These are phyloP conservation scores for Seira ritae DNA, from an alignment of 2,888 invertebrate species.

Conservation along the genomic window DNA sequence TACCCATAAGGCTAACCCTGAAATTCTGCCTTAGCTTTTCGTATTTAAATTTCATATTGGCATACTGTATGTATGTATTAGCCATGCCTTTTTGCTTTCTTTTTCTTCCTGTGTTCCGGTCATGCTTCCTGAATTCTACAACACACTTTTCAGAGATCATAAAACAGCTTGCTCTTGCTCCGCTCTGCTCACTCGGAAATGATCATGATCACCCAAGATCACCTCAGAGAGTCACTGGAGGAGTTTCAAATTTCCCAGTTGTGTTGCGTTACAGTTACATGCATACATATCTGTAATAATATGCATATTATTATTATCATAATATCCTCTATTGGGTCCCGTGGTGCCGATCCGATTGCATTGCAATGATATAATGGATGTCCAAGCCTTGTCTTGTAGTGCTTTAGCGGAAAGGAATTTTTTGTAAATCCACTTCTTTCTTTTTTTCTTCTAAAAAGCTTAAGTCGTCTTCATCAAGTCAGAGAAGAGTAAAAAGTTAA, in stretches of 20 bases:
- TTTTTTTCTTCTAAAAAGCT: too few relatives aligned
- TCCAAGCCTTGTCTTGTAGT: too few relatives aligned
- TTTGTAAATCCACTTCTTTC: background rate
- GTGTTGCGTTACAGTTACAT: too few relatives aligned
- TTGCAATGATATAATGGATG: background rate
- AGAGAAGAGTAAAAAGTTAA: background rate
- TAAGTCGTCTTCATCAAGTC: too few relatives aligned
- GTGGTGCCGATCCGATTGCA: too few relatives aligned
- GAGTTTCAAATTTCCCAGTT: too few relatives aligned
- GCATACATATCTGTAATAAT: background rate
- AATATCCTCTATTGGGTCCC: too few relatives aligned
- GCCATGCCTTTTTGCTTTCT: too few relatives aligned
- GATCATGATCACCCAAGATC: constrained; percentile 27
- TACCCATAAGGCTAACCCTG: too few relatives aligned
- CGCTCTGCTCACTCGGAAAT: constrained; percentile 30
- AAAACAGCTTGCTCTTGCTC: background rate
- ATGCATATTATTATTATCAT: background rate
- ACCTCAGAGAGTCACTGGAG: background rate
- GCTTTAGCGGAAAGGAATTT: background rate
- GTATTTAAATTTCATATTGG: too few relatives aligned
- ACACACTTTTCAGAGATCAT: constrained; percentile 3
- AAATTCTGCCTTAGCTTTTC: too few relatives aligned
- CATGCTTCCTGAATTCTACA: constrained; percentile 48
- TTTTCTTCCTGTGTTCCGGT: constrained; percentile 48
- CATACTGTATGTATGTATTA: too few relatives aligned